Percentiles rank a stretch among this genome's conserved stretches.
Conservation (phyloP, 2,113 vertebrate species). For the Dicentrarchus labrax region DNA sequence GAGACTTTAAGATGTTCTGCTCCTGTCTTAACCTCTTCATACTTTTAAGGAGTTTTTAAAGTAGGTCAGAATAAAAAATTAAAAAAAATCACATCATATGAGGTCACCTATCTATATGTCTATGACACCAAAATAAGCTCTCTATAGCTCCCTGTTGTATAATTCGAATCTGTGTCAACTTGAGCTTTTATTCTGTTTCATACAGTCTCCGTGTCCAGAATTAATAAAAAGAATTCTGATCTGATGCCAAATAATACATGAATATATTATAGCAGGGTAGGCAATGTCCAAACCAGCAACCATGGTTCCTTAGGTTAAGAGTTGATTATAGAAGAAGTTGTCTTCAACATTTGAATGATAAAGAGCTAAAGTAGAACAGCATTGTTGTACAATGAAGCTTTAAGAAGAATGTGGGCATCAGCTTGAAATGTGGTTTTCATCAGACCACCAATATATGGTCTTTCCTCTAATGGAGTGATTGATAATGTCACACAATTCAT, state of each 20-base stretch:
- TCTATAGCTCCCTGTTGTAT: not conserved
- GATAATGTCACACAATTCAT: not conserved
- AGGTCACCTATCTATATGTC: not conserved
- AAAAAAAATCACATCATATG: not conserved
- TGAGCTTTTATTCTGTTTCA: not conserved
- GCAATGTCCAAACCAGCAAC: not conserved
- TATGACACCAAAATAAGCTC: not conserved
- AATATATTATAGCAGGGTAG: too few relatives aligned
- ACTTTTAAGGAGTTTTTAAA: not conserved
- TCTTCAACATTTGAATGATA: not conserved
- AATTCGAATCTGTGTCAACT: not conserved
- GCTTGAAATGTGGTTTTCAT: not conserved
- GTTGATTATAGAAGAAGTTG: not conserved
- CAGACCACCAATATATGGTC: not conserved
- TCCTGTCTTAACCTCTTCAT: not conserved
- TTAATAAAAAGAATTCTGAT: not conserved
- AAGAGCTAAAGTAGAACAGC: not conserved
- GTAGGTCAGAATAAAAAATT: not conserved
- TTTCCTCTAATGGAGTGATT: not conserved
- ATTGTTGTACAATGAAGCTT: not conserved
- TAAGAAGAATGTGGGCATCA: not conserved
- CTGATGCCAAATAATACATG: too few relatives aligned
- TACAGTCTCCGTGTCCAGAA: not conserved
- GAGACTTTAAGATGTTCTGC: conserved; percentile 19
- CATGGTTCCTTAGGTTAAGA: not conserved